phyloP scores from a whole-genome alignment of 2,797 vertebrate species.

The Liasis olivaceus region DNA sequence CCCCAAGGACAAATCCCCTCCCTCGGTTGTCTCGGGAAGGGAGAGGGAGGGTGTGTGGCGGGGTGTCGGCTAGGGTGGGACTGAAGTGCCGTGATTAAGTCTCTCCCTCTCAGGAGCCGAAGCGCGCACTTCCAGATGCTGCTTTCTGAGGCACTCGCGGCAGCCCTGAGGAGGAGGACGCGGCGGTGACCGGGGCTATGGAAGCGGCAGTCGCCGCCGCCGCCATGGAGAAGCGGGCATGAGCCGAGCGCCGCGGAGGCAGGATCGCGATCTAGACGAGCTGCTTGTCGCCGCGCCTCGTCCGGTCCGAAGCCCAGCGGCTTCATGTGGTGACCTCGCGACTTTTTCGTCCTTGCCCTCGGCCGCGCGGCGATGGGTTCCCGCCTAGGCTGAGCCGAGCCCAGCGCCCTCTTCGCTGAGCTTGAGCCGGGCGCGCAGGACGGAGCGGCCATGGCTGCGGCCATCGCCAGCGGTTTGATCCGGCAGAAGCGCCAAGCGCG shows the following conservation, averaged over 20 bases:
- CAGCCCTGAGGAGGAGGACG: conserved; percentile 50
- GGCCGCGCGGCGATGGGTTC: conserved; percentile 59
- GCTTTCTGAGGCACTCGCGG: conserved; percentile 74
- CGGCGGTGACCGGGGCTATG: conserved; percentile 40
- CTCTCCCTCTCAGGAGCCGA: conserved; percentile 66
- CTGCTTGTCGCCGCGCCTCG: neutral
- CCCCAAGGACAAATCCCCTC: conserved; percentile 34
- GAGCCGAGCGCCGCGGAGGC: conserved; percentile 36
- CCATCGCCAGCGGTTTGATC: conserved; percentile 98
- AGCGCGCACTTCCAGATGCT: conserved; percentile 79
- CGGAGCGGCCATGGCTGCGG: conserved; percentile 89
- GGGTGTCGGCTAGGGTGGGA: conserved; percentile 60
- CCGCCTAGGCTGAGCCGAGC: conserved; percentile 58
- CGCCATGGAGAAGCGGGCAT: conserved; percentile 44
- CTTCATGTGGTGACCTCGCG: conserved; percentile 48
- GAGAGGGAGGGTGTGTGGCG: neutral
- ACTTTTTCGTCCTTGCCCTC: neutral
- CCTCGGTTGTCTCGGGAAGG: conserved; percentile 15
- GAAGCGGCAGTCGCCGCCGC: conserved; percentile 39
- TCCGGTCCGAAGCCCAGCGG: neutral
- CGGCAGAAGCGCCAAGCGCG: conserved; percentile 97
- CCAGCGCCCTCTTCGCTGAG: neutral
- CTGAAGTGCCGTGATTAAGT: conserved; percentile 71
- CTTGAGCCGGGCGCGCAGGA: conserved; percentile 28
- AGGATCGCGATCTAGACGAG: neutral